Evolutionary conservation across 1,140 invertebrate species (phyloP).

Genomic region (Lithobius niger): DNA sequence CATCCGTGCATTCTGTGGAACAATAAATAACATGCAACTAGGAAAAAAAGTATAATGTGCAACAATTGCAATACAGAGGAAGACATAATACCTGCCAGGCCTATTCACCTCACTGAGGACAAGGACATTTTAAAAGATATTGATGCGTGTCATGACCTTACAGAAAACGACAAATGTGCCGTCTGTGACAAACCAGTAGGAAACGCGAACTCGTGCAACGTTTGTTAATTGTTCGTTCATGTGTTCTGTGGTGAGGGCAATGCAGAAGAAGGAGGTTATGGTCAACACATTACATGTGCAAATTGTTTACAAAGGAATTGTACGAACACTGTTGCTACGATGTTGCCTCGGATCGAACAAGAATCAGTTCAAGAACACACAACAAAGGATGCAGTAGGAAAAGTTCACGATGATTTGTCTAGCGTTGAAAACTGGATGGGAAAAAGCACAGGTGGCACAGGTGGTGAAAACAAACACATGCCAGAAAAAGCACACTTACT

Average conservation of each 20-base stretch:
- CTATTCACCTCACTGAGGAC: no score
- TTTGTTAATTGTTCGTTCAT: neutral
- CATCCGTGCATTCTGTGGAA: no score
- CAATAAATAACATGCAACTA: no score
- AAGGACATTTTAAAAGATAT: no score
- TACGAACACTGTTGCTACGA: no score
- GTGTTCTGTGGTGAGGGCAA: neutral
- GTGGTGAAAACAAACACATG: neutral
- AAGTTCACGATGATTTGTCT: neutral
- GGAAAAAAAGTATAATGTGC: no score
- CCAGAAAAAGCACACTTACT: neutral
- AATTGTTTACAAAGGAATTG: neutral
- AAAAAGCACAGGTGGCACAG: neutral
- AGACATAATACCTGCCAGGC: no score
- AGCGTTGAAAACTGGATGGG: neutral
- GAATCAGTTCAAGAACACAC: no score
- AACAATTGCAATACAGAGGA: no score
- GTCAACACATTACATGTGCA: neutral
- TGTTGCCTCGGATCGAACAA: no score
- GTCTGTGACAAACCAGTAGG: neutral
- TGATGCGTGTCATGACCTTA: no score
- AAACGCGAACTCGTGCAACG: neutral
- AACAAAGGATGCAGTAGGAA: no score
- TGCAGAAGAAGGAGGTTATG: neutral
- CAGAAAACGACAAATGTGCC: neutral